Conservation (phyloP, 2,797 vertebrate genomes). For the Enteromius unitaeniatus region DNA sequence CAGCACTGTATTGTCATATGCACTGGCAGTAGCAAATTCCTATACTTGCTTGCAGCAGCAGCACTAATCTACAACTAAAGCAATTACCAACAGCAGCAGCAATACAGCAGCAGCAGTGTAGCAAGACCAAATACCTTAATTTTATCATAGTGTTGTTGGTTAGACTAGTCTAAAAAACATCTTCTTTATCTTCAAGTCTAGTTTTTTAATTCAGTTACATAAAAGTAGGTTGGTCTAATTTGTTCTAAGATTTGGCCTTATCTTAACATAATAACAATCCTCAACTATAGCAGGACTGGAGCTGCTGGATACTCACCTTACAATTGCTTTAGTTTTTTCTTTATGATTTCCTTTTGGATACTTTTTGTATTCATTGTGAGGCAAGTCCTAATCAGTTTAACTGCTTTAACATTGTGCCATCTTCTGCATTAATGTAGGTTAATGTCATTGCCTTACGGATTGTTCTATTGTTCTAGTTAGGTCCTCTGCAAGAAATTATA, state of each 20-base stretch:
- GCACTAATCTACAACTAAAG: too few relatives aligned
- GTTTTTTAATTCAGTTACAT: not conserved
- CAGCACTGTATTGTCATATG: too few relatives aligned
- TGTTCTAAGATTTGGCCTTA: not conserved
- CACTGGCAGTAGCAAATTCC: too few relatives aligned
- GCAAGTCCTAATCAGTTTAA: not conserved
- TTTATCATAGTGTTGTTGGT: too few relatives aligned
- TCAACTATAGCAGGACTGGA: not conserved
- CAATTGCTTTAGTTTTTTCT: not conserved
- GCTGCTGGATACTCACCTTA: not conserved
- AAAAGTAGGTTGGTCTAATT: not conserved
- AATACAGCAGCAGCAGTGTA: too few relatives aligned
- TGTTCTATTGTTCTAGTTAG: not conserved
- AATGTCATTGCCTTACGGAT: not conserved
- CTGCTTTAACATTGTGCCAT: not conserved
- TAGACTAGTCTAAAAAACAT: not conserved
- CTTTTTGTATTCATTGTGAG: not conserved
- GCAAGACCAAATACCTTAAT: too few relatives aligned
- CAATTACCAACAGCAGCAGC: too few relatives aligned
- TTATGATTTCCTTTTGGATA: not conserved
- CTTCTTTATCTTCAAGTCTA: not conserved
- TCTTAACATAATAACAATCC: not conserved
- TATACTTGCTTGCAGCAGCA: too few relatives aligned
- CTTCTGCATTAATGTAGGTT: not conserved
- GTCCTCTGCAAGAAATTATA: not conserved